Evolutionary conservation across 2,888 invertebrate species (phyloP).

Genomic region (Drosophila falleni): DNA sequence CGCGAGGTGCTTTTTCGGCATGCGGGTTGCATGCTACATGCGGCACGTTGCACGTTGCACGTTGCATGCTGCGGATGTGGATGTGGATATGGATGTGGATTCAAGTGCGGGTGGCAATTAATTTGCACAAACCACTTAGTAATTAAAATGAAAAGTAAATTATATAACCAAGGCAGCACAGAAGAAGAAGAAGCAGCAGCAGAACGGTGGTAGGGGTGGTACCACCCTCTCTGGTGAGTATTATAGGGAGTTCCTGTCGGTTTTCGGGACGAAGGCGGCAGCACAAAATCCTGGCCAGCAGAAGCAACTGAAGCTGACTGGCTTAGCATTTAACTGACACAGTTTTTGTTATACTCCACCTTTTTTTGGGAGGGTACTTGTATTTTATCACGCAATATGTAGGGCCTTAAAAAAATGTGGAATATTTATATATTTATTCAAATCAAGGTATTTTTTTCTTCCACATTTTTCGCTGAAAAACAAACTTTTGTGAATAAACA

Average conservation of each 20-base stretch:
- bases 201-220: not conserved
- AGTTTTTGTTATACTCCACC: not conserved
- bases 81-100: conserved; percentile 14
- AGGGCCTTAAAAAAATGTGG: no score
- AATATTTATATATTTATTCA: no score
- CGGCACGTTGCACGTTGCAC: conserved; percentile 10
- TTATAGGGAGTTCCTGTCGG: not conserved
- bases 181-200: not conserved
- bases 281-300: conserved; percentile 8
- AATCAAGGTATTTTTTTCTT: no score
- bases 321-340: conserved; percentile 14
- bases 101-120: conserved; percentile 67
- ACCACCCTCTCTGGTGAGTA: not conserved
- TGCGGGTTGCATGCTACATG: conserved; percentile 13
- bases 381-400: not conserved
- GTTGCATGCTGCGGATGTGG: conserved; percentile 14
- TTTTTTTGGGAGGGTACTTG: not conserved
- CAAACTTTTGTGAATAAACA: no score
- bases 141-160: conserved; percentile 81
- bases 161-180: conserved; percentile 55
- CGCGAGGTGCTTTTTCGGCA: conserved; percentile 2
- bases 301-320: conserved; percentile 13
- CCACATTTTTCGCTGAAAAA: no score
- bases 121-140: conserved; percentile 76
- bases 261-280: not conserved